These are phyloP conservation scores for Lasioglossum morio DNA, from an alignment of 2,888 invertebrate genomes.

Conservation along the genomic window DNA sequence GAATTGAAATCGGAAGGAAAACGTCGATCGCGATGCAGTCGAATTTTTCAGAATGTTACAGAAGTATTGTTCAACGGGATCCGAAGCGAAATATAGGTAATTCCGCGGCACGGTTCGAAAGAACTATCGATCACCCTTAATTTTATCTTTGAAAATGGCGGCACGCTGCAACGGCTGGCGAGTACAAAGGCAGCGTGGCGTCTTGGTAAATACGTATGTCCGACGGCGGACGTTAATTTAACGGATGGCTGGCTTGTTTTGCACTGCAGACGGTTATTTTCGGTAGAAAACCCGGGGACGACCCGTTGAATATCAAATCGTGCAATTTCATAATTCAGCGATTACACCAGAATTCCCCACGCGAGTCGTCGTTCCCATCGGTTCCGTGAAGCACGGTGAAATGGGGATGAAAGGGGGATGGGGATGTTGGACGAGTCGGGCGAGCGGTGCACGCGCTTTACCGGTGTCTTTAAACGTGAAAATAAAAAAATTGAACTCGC, in stretches of 20 bases:
- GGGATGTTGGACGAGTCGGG: constrained; percentile 32
- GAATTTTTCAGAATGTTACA: no score
- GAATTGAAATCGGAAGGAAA: not conserved
- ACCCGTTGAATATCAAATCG: constrained; percentile 64
- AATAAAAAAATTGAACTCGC: not conserved
- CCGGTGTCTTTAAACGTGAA: not conserved
- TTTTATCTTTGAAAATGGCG: constrained; percentile 6
- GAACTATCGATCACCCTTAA: constrained; percentile 8
- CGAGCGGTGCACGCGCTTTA: constrained; percentile 33
- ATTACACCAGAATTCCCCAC: constrained; percentile 66
- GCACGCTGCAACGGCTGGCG: not conserved
- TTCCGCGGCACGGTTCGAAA: not conserved
- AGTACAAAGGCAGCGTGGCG: not conserved
- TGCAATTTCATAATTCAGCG: constrained; percentile 67
- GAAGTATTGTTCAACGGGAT: no score
- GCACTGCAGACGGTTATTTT: constrained; percentile 39
- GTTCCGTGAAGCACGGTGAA: constrained; percentile 12
- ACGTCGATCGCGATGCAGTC: not conserved
- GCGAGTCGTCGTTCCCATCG: constrained; percentile 60
- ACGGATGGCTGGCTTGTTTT: constrained; percentile 33
- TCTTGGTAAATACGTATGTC: constrained; percentile 26
- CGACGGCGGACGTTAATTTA: constrained; percentile 26
- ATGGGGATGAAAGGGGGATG: not conserved
- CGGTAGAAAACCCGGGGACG: constrained; percentile 18
- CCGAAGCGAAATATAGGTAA: not conserved